Percentiles rank a stretch among this genome's conserved stretches.
phyloP scores from a whole-genome alignment of 2,888 invertebrate species.

The Mantis religiosa region DNA sequence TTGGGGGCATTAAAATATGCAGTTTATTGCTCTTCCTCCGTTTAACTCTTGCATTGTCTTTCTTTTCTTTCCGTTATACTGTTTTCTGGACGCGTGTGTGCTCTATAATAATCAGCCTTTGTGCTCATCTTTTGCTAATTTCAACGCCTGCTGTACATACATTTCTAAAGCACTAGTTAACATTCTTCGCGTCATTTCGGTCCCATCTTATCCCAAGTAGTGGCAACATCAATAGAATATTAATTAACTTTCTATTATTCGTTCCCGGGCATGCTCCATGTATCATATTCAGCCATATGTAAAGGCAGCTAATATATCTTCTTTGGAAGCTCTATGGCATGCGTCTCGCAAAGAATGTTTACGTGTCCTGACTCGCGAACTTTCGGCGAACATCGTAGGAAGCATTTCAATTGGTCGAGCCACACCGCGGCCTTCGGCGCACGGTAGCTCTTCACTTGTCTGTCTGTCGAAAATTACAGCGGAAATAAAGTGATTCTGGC shows the following conservation, averaged over 20 bases:
- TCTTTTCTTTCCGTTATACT: too few species aligned
- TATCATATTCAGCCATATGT: background rate
- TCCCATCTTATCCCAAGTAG: background rate
- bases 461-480: background rate
- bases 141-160: background rate
- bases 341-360: background rate
- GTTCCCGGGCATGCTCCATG: background rate
- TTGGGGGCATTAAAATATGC: too few species aligned
- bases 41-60: too few species aligned
- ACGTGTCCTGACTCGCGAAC: background rate
- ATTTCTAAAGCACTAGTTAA: background rate
- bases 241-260: background rate
- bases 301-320: background rate
- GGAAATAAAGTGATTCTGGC: background rate
- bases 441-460: background rate
- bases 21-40: too few species aligned
- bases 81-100: background rate
- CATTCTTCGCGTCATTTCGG: background rate
- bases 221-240: background rate
- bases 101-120: background rate
- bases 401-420: background rate
- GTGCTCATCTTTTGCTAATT: background rate
- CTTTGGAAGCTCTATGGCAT: background rate
- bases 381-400: background rate
- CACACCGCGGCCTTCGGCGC: background rate